Conservation (phyloP, 2,113 vertebrate species). For the Oceanites oceanicus region DNA sequence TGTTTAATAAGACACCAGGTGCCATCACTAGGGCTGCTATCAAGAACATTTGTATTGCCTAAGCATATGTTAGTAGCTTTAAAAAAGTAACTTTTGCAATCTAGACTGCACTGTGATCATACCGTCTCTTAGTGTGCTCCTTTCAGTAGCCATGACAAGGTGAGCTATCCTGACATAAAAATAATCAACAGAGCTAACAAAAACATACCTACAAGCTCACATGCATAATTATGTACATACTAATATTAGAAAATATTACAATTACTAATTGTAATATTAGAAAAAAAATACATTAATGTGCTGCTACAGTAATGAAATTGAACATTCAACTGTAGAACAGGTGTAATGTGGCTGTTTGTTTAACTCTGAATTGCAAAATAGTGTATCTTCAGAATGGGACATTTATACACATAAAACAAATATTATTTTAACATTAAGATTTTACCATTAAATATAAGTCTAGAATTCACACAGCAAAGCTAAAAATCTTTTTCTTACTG, state of each 20-base stretch:
- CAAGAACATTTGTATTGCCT: background rate
- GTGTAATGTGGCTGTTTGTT: background rate
- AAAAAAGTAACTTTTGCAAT: background rate
- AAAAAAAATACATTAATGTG: background rate
- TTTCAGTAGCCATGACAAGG: background rate
- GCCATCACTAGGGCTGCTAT: background rate
- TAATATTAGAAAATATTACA: too few relatives aligned
- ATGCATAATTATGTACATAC: fast-evolving
- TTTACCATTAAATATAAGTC: background rate
- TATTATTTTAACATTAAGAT: background rate
- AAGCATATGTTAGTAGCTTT: background rate
- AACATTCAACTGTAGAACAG: background rate
- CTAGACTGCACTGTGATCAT: background rate
- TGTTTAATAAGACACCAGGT: background rate
- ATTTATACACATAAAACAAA: background rate
- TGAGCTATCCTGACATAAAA: background rate
- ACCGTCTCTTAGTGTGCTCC: background rate
- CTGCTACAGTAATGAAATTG: background rate
- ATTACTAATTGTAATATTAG: too few relatives aligned
- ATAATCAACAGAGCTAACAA: background rate
- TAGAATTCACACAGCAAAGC: background rate
- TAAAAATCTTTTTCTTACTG: background rate
- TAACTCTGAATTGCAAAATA: background rate
- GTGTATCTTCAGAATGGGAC: background rate
- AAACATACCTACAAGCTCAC: background rate